These are phyloP conservation scores for Cebidichthys violaceus DNA, from an alignment of 2,113 vertebrate genomes.

Conservation along the genomic window DNA sequence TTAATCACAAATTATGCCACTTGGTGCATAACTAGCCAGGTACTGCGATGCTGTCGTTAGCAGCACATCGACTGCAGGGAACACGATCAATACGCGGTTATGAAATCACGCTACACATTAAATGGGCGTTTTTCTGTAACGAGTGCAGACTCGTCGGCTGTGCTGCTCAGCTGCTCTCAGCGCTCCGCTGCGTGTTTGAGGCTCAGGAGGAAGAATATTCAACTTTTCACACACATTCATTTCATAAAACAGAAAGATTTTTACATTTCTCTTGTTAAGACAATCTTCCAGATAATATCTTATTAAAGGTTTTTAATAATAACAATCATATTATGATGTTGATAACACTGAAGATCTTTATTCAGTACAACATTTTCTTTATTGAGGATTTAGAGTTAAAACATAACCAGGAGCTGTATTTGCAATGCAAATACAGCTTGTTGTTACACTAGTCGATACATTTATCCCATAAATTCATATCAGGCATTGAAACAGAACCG, in stretches of 20 bases:
- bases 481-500: not conserved
- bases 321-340: not conserved
- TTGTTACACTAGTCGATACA: not conserved
- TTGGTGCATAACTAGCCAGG: conserved; percentile 28
- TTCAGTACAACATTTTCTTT: conserved; percentile 18
- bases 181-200: not conserved
- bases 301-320: not conserved
- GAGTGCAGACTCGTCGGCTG: not conserved
- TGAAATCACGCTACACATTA: conserved; percentile 50
- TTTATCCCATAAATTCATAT: not conserved
- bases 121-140: conserved; percentile 25
- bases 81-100: conserved; percentile 45
- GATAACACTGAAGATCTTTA: conserved; percentile 11
- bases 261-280: not conserved
- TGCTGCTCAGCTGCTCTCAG: not conserved
- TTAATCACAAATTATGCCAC: conserved; percentile 38
- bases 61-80: conserved; percentile 45
- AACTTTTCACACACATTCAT: not conserved
- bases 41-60: conserved; percentile 56
- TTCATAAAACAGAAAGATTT: not conserved
- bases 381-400: conserved; percentile 8
- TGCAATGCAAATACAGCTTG: not conserved
- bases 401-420: conserved; percentile 3
- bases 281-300: not conserved
- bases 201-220: not conserved